These are phyloP conservation scores for Caretta caretta DNA, from an alignment of 2,113 vertebrate genomes.

Conservation along the genomic window DNA sequence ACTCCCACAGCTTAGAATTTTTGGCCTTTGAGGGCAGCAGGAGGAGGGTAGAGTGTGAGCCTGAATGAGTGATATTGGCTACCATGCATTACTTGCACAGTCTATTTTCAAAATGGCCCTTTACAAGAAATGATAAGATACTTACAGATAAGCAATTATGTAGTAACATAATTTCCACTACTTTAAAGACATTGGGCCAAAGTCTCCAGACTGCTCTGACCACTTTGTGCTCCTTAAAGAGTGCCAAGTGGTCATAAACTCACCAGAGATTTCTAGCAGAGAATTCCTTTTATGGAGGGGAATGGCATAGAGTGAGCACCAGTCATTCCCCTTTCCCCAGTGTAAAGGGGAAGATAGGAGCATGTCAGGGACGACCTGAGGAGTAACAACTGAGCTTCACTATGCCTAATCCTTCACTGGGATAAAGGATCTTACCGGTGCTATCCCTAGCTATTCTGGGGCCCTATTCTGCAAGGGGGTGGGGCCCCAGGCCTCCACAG, in stretches of 20 bases:
- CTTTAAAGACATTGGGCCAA: rapidly evolving
- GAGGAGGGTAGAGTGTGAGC: rapidly evolving
- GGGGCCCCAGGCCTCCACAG: no score
- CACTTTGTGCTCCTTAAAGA: rapidly evolving
- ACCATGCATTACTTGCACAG: rapidly evolving
- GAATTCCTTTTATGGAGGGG: background rate
- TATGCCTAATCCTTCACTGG: no score
- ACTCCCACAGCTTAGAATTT: background rate
- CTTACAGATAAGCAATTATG: background rate
- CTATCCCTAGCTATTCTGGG: no score
- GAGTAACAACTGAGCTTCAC: no score
- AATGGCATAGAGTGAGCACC: background rate
- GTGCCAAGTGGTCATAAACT: no score
- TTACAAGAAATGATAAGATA: background rate
- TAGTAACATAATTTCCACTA: rapidly evolving
- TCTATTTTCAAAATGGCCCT: rapidly evolving
- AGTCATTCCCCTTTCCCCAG: background rate
- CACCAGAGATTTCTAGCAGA: no score
- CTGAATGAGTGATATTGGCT: rapidly evolving
- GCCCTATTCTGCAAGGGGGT: no score
- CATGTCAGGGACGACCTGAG: no score
- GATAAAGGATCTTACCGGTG: no score
- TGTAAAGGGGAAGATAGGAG: background rate
- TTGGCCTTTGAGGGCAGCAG: background rate
- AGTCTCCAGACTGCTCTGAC: rapidly evolving